These are phyloP conservation scores for Cartodere bifasciata DNA, from an alignment of 2,888 invertebrate genomes.

Conservation along the genomic window DNA sequence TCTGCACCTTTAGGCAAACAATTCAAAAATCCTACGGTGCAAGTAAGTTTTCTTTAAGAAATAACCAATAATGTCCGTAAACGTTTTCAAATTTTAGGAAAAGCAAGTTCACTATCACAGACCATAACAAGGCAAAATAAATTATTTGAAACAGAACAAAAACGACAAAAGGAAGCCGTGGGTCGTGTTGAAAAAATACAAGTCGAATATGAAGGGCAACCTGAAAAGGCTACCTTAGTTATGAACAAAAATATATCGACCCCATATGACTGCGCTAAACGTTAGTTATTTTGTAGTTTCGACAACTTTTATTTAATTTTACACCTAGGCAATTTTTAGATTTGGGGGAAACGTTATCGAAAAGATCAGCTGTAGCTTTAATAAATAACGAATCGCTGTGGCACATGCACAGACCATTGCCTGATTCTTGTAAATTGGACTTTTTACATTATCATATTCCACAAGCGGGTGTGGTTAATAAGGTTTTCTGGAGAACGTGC, in stretches of 20 bases:
- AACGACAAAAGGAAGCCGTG: slow-evolving; percentile 56
- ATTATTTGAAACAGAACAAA: slow-evolving; percentile 66
- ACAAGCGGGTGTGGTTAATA: slow-evolving; percentile 51
- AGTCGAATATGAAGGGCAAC: slow-evolving; percentile 63
- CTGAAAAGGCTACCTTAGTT: slow-evolving; percentile 58
- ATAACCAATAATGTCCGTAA: too few relatives aligned
- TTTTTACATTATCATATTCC: slow-evolving; percentile 50
- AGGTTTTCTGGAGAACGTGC: slow-evolving; percentile 87
- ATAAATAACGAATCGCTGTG: slow-evolving; percentile 67
- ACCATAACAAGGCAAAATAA: slow-evolving; percentile 47
- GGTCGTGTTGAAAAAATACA: slow-evolving; percentile 87
- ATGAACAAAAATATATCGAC: slow-evolving; percentile 92
- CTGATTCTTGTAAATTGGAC: slow-evolving; percentile 47
- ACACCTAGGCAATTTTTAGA: slow-evolving; percentile 40
- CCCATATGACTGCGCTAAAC: slow-evolving; percentile 83
- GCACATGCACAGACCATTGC: slow-evolving; percentile 88
- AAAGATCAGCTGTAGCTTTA: slow-evolving; percentile 65
- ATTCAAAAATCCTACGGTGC: too few relatives aligned
- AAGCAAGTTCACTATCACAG: too few relatives aligned
- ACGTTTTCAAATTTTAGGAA: too few relatives aligned
- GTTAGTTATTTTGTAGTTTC: slow-evolving; percentile 43
- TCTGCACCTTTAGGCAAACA: too few relatives aligned
- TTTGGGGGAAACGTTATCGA: slow-evolving; percentile 56
- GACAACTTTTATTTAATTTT: too few relatives aligned
- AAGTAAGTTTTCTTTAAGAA: too few relatives aligned